A percentile compares a stretch with the other conserved stretches of the same genome.
phyloP scores from a whole-genome alignment of 2,113 vertebrate genomes.

The Aegotheles bennettii region DNA sequence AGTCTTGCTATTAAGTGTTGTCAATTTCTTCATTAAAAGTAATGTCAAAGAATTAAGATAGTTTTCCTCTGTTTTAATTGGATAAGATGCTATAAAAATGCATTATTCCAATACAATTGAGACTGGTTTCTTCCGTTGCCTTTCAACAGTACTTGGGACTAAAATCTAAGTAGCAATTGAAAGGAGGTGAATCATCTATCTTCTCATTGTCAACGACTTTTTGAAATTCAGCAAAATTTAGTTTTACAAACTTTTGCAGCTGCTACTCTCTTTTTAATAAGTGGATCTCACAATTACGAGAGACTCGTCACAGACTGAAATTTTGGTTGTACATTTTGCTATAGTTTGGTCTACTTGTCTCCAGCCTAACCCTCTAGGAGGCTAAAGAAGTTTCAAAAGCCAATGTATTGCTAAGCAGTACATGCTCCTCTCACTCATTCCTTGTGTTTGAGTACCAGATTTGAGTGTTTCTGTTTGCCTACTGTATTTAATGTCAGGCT shows the following conservation, averaged over 20 bases:
- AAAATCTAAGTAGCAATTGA: background rate
- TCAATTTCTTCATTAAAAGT: background rate
- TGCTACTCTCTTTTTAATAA: background rate
- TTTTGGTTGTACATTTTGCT: background rate
- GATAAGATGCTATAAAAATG: background rate
- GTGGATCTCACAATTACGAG: background rate
- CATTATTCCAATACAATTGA: background rate
- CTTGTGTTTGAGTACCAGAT: background rate
- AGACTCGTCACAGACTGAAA: background rate
- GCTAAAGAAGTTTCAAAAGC: background rate
- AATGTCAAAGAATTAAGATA: background rate
- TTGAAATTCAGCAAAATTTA: background rate
- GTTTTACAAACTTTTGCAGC: background rate
- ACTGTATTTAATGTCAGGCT: background rate
- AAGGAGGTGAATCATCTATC: background rate
- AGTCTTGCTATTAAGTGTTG: background rate
- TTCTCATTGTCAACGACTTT: background rate
- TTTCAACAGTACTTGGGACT: background rate
- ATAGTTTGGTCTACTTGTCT: background rate
- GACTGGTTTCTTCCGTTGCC: background rate
- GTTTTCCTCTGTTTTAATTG: background rate
- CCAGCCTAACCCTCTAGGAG: background rate
- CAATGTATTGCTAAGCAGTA: background rate
- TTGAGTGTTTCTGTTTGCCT: too few relatives aligned
- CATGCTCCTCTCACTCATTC: background rate